Evolutionary conservation across 1,140 invertebrate species (phyloP).

Genomic region (Drosophila setifemur): DNA sequence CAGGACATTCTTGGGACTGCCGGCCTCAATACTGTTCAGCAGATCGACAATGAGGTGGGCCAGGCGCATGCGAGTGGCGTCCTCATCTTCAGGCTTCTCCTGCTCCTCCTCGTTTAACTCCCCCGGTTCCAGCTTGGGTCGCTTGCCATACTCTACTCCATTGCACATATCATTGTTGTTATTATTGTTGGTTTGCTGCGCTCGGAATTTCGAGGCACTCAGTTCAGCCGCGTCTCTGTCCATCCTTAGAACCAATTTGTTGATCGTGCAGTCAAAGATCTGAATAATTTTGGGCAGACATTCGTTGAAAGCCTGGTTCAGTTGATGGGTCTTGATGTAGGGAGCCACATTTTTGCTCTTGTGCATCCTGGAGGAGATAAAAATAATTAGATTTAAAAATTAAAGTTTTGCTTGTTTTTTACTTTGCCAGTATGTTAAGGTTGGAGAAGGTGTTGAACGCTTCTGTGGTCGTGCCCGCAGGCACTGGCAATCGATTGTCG

Average conservation of each 20-base stretch:
- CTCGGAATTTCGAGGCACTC: slow-evolving; percentile 37
- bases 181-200: slow-evolving; percentile 48
- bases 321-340: slow-evolving; percentile 47
- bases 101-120: not conserved
- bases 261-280: slow-evolving; percentile 73
- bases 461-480: slow-evolving; percentile 49
- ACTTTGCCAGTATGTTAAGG: slow-evolving; percentile 67
- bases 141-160: slow-evolving; percentile 34
- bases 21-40: slow-evolving; percentile 73
- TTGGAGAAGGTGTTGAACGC: slow-evolving; percentile 76
- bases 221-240: slow-evolving; percentile 50
- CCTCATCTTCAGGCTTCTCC: no score
- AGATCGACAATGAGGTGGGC: slow-evolving; percentile 72
- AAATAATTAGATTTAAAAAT: rapidly evolving
- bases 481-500: slow-evolving; percentile 55
- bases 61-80: slow-evolving; percentile 48
- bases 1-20: slow-evolving; percentile 48
- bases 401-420: no score
- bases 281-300: slow-evolving; percentile 76
- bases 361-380: slow-evolving; percentile 52
- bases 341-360: slow-evolving; percentile 59
- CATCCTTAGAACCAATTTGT: slow-evolving; percentile 65
- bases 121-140: slow-evolving; percentile 34
- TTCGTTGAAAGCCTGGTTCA: slow-evolving; percentile 66
- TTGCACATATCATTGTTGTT: slow-evolving; percentile 52